Evolutionary conservation across 2,888 invertebrate genomes (phyloP).

Genomic region (Itoplectis maculator): DNA sequence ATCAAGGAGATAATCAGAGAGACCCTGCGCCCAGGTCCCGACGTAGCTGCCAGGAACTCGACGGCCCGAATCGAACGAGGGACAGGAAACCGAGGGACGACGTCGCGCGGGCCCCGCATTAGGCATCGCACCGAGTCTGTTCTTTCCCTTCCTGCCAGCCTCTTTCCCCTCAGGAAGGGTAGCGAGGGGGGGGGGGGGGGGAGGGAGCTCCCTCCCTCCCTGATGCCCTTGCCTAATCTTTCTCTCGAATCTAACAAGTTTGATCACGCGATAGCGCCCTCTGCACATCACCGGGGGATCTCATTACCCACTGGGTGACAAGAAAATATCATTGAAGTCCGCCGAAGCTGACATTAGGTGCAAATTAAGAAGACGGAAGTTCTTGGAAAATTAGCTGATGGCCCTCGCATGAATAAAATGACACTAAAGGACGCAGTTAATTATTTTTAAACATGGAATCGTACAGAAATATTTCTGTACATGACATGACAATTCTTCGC

Average conservation of each 20-base stretch:
- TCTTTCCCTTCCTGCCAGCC: neutral
- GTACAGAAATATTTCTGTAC: no score
- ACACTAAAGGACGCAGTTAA: no score
- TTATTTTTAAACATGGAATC: no score
- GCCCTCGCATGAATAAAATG: no score
- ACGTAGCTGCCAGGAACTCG: conserved; percentile 65
- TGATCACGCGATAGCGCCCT: conserved; percentile 47
- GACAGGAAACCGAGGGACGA: conserved; percentile 60
- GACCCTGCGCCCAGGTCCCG: conserved; percentile 58
- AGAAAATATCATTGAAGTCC: conserved; percentile 4
- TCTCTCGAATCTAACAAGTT: conserved; percentile 41
- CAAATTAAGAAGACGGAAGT: neutral
- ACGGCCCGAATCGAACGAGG: conserved; percentile 66
- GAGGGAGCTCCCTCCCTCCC: neutral
- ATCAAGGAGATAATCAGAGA: conserved; percentile 73
- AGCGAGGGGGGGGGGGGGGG: no score
- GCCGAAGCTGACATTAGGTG: neutral
- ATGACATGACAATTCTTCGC: no score
- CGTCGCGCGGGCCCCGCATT: conserved; percentile 48
- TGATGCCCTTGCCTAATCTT: conserved; percentile 32
- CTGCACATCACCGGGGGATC: conserved; percentile 15
- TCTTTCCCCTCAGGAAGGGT: no score
- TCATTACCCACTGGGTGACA: conserved; percentile 8
- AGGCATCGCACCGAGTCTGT: conserved; percentile 43
- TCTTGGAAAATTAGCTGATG: neutral